Evolutionary conservation across 2,888 invertebrate species (phyloP).

Genomic region (Agrochola litura): DNA sequence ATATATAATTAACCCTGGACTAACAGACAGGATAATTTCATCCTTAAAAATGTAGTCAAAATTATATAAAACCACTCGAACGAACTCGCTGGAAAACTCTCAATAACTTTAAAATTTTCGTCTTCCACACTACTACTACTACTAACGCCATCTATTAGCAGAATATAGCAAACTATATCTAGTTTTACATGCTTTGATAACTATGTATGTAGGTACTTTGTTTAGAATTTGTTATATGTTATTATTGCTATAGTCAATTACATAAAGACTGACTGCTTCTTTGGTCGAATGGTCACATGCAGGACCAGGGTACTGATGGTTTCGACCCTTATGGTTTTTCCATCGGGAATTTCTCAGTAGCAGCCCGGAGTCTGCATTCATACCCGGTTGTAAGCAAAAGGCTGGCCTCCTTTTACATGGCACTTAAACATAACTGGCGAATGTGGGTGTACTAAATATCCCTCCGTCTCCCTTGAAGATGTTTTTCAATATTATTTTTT

Average conservation of each 20-base stretch:
- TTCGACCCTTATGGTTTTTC: neutral
- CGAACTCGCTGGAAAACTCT: neutral
- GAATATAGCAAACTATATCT: constrained; percentile 20
- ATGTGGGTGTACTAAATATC: neutral
- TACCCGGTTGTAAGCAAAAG: neutral
- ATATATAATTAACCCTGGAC: neutral
- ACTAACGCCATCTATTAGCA: constrained; percentile 55
- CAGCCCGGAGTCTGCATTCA: too few relatives aligned
- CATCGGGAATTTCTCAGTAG: neutral
- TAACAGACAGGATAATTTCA: neutral
- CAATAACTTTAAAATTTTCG: neutral
- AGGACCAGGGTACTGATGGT: neutral
- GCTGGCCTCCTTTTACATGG: neutral
- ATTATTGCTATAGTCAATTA: neutral
- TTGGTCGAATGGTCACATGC: neutral
- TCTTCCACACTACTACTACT: neutral
- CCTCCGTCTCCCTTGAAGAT: neutral
- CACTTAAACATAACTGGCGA: neutral
- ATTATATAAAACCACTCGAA: neutral
- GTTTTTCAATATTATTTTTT: too few relatives aligned
- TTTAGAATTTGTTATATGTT: constrained; percentile 6
- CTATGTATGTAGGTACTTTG: neutral
- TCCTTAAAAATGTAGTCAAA: neutral
- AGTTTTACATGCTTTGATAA: neutral
- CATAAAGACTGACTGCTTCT: too few relatives aligned